These are phyloP conservation scores for Philereme transversata DNA, from an alignment of 2,888 invertebrate species.

Conservation along the genomic window DNA sequence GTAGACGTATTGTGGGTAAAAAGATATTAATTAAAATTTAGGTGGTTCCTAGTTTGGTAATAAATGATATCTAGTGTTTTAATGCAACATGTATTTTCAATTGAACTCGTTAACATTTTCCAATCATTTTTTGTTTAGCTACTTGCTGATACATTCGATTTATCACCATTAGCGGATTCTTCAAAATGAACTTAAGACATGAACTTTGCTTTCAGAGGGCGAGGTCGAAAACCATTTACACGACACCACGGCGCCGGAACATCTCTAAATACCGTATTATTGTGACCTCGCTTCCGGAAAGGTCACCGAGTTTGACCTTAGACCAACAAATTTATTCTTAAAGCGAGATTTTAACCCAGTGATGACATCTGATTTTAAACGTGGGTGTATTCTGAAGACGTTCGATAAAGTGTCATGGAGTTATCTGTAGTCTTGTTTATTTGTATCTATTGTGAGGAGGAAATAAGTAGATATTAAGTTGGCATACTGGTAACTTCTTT, in stretches of 20 bases:
- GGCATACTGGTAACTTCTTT: too few relatives aligned
- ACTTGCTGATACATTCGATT: neutral
- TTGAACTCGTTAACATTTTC: too few relatives aligned
- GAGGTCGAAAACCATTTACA: slow-evolving; percentile 10
- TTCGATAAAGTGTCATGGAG: slow-evolving; percentile 37
- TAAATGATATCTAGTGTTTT: too few relatives aligned
- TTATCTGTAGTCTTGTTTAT: slow-evolving; percentile 5
- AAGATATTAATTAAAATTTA: too few relatives aligned
- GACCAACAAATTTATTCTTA: slow-evolving; percentile 56
- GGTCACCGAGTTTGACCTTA: slow-evolving; percentile 66
- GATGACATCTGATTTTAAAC: slow-evolving; percentile 58
- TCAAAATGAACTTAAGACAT: neutral
- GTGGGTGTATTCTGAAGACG: slow-evolving; percentile 43
- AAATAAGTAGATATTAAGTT: too few relatives aligned
- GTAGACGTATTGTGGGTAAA: too few relatives aligned
- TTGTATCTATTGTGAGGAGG: neutral
- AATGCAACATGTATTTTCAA: too few relatives aligned
- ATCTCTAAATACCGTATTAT: slow-evolving; percentile 38
- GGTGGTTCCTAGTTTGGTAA: too few relatives aligned
- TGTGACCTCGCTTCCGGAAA: slow-evolving; percentile 72
- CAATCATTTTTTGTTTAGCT: too few relatives aligned
- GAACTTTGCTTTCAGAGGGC: slow-evolving; percentile 24
- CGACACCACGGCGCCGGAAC: slow-evolving; percentile 26
- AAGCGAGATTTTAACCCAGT: slow-evolving; percentile 39
- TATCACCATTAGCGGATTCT: slow-evolving; percentile 3